Percentiles rank a stretch among this genome's conserved stretches.
These are phyloP conservation scores for Blera fallax DNA, from an alignment of 2,888 invertebrate genomes.

Conservation along the genomic window DNA sequence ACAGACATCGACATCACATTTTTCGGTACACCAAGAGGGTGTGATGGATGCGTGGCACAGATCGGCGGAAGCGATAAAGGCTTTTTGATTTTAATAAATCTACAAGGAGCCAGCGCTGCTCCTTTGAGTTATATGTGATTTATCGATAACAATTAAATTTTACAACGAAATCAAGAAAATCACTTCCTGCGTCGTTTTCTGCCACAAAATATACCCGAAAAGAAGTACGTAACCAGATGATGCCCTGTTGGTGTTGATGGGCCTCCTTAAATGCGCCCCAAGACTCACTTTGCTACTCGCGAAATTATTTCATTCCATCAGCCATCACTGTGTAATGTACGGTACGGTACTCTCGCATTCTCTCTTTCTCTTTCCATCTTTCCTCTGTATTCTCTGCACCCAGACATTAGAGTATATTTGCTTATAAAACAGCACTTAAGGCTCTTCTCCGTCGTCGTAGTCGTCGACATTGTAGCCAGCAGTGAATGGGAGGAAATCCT, in stretches of 20 bases:
- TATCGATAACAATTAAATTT: slow-evolving; percentile 60
- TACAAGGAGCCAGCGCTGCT: neutral
- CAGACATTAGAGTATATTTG: slow-evolving; percentile 61
- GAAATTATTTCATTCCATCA: slow-evolving; percentile 31
- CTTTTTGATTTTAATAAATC: slow-evolving; percentile 40
- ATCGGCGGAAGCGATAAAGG: neutral
- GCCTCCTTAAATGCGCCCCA: slow-evolving; percentile 1
- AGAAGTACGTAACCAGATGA: slow-evolving; percentile 28
- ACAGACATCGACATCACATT: neutral
- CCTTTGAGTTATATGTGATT: slow-evolving; percentile 20
- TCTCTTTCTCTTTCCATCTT: neutral
- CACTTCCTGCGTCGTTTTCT: slow-evolving; percentile 22
- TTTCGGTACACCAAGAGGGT: neutral
- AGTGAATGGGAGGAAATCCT: slow-evolving; percentile 24
- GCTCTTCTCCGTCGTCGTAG: slow-evolving; percentile 26
- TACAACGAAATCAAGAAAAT: slow-evolving; percentile 44
- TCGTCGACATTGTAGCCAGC: neutral
- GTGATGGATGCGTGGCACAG: neutral
- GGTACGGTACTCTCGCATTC: neutral
- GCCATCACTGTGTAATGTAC: slow-evolving; percentile 28
- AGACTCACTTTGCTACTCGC: neutral
- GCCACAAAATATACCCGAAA: neutral
- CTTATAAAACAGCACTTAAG: slow-evolving; percentile 66
- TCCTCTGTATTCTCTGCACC: neutral
- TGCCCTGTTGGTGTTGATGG: slow-evolving; percentile 18